Base-by-base conservation (phyloP, 2,113 vertebrate species). In the Hiodon alosoides region DNA sequence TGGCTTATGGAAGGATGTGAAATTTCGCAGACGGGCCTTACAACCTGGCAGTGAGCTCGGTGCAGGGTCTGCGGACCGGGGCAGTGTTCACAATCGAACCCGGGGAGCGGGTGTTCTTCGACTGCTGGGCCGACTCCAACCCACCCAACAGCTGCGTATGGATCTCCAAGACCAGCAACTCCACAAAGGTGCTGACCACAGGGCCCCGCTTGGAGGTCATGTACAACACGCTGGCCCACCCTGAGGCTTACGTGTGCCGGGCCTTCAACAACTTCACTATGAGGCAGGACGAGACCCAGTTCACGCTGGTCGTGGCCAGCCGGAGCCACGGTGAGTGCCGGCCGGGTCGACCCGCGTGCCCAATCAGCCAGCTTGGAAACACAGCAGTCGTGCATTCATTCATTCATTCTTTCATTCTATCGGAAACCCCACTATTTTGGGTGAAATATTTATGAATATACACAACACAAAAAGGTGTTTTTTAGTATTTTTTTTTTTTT, bases 111-210 rank as follows among this genome's bases (percentile, higher is more conserved):
- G 84, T 94, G 67, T 89, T 91, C 72, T 96, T 99, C 3, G 87
- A 97, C 75, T 99, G 97, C 85, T 93, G 89, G 16, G 97, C 96
- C 0, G 96, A 98, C 67, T 99, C 97, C 68, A 96, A 98, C 76
- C 97, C 97, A 51, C 95, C 97, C 54, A 98, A 97, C 85, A 93
- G 86, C 80, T 99, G 93, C 3, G 92, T 88, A 2, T 99, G 97
- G 97, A 93, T 96, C 80, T 93, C 83, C 17, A 94, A 88, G 76
- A 85, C 83, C 74, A 86, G 85, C 82, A 99, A 99, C 47, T 72
- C 71, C 3, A 95, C 92, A 0, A 82, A 91, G 47, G 81, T 95
- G 64, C 89, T 99, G 81, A 92, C 90, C 7, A 86, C 93, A 0
- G 97, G 97, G 51, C 93, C 93, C 8, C 89, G 80, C 13, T 89